phyloP scores from a whole-genome alignment of 2,888 invertebrate species.

The Cryptocephalus moraei region DNA sequence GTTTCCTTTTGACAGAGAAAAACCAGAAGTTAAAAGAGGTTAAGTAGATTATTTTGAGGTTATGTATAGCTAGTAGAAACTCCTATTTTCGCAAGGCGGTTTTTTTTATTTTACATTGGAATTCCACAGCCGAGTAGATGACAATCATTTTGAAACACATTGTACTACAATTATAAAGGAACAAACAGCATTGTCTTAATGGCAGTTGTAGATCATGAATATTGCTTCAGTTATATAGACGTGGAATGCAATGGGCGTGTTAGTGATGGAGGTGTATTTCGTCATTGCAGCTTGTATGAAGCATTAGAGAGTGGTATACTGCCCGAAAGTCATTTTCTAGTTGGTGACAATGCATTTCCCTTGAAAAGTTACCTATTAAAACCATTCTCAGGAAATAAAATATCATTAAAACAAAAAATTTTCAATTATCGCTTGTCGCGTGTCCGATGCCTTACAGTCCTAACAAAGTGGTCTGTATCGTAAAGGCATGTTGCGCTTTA shows the following conservation, averaged over 20 bases:
- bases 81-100: no score
- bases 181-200: constrained; percentile 15
- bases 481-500: constrained; percentile 1
- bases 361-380: constrained; percentile 14
- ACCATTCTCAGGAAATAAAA: not conserved
- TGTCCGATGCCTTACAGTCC: constrained; percentile 3
- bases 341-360: constrained; percentile 19
- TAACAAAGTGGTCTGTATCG: not conserved
- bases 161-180: constrained; percentile 17
- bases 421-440: constrained; percentile 6
- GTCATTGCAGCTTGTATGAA: constrained; percentile 6
- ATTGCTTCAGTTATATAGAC: constrained; percentile 14
- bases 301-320: constrained; percentile 5
- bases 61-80: no score
- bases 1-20: no score
- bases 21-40: no score
- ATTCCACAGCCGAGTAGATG: no score
- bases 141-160: no score
- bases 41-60: no score
- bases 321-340: constrained; percentile 11
- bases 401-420: constrained; percentile 2
- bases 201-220: constrained; percentile 14
- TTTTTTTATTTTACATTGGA: no score
- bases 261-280: constrained; percentile 14
- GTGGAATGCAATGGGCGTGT: constrained; percentile 13